Evolutionary conservation across 2,113 vertebrate genomes (phyloP), one percentile per base, ranked within the genome.

Genomic region (Salvelinus alpinus): DNA sequence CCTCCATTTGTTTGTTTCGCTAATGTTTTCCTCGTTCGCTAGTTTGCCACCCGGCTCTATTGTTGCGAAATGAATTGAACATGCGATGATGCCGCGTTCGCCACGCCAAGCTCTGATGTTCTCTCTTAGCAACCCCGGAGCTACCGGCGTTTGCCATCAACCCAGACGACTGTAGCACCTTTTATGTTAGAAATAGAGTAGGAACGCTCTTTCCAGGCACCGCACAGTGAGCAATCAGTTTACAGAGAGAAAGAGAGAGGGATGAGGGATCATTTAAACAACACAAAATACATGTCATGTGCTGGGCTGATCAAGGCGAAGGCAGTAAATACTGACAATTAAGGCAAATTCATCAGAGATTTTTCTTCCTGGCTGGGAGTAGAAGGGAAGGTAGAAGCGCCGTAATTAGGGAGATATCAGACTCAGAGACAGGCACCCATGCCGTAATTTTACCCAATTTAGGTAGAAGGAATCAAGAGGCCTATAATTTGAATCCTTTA

Each of bases 391-490:
- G 7, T 3, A 9, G 82, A 86, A 66, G 84, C 81, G 75, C 86
- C 89, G 87, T 92, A 92, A 94, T 94, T 93, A 92, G 88, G 80
- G 75, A 86, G 81, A 86, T 91, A 84, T 90, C 91, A 90, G 88
- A 80, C 81, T 79, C 87, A 54, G 80, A 78, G 82, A 89, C 90
- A 91, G 85, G 86, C 89, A 85, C 88, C 90, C 83, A 79, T 65
- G 82, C 90, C 88, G 85, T 92, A 91, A 93, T 94, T 93, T 91
- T 79, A 80, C 85, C 91, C 91, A 92, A 93, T 92, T 92, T 93
- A 87, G 77, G 79, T 86, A 24, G 86, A 79, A 88, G 75, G 81
- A 84, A 86, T 91, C 88, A 86, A 89, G 84, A 85, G 80, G 85
- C 89, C 89, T 80, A 84, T 91, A 91, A 93, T 94, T 93, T 92